Evolutionary conservation across 1,140 invertebrate species (phyloP), one percentile per base, ranked within the genome.

Genomic region (Hylaeus anthracinus): DNA sequence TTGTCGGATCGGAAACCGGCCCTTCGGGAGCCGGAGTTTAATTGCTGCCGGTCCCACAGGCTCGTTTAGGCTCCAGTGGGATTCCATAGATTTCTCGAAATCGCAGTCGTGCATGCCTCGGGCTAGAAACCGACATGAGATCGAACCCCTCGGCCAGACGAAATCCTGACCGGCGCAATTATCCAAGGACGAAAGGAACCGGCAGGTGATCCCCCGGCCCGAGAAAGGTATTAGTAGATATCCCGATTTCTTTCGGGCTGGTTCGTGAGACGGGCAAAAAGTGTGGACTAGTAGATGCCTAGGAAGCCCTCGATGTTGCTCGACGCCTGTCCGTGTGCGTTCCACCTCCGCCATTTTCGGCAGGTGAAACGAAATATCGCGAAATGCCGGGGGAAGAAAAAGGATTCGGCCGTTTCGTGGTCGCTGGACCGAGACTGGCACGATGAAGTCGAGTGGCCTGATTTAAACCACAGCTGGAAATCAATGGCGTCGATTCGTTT

Each of bases 361-460:
- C 92, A 92, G 92, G 92, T 92, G 92, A 92, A 90, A 88, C 88
- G 87, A 88, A 89, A 88, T 88, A 90, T 90, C 88, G 83, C 88
- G 87, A 86, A 81, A 87, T 67, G 86, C 85, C 88, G 89, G 88
- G 86, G 83, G 85, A 89, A 90, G 88, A 91, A 89, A 91, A 90
- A 89, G 88, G 90, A 89, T 89, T 88, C 88, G 88, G 82, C 88
- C 55, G 61, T 83, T 77, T 86, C 81, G 83, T 61, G 66, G 75
- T 82, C 81, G 58, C 1, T 60, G 61, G 69, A 84, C 60, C 85
- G 86, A 72, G 82, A 86, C 86, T 56, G 75, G 79, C 56, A 60
- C 37, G 51, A 14, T 39, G 58, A 64, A 43, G 39, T 3, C 6
- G 61, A 37, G 70, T 67, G 70, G 63, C 61, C 43, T 39, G 15